Evolutionary conservation across 2,113 vertebrate species (phyloP), one percentile per base, ranked within the genome.

Genomic region (Xerus inauris): DNA sequence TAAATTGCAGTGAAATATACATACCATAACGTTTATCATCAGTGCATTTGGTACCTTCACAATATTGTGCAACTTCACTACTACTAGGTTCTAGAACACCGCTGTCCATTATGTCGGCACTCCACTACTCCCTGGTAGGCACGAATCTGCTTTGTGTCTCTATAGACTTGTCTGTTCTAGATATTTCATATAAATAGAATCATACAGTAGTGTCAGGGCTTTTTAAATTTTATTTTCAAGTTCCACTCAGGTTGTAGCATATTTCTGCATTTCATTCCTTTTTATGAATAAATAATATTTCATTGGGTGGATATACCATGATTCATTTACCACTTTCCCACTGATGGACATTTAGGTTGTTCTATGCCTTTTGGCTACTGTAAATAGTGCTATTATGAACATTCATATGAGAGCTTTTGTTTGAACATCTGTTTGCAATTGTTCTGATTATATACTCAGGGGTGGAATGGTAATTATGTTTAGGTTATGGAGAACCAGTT

Each of bases 211-310:
- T 17, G 17, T 77, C 90, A 64, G 57, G 9, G 71, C 42, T 94
- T 75, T 64, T n/a, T 83, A 35, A 20, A n/a, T 47, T 57, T 64
- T 77, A 38, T 59, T 77, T 93, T 65, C 62, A 88, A 73, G 73
- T 54, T 86, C 95, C 49, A 65, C 14, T 67, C n/a, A 72, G 42
- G 35, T 30, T 69, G 11, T n/a, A 64, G 42, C 67, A 59, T n/a
- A 6, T 40, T 47, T n/a, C 16, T 87, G 49, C 26, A 54, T 82
- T 47, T 67, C 57, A 19, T 35, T 80, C n/a, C 35, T 90, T 82
- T 94, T 62, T 9, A 45, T 24, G 57, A 51, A 35, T 81, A 81
- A 71, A 57, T 65, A 86, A 1, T 96, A 94, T 84, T 95, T 94
- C 20, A 12, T 42, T 51, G 10, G 22, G 1, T 77, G 28, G 62